Base-by-base conservation (phyloP, 2,797 vertebrate genomes). In the Rhadinocentrus ornatus region DNA sequence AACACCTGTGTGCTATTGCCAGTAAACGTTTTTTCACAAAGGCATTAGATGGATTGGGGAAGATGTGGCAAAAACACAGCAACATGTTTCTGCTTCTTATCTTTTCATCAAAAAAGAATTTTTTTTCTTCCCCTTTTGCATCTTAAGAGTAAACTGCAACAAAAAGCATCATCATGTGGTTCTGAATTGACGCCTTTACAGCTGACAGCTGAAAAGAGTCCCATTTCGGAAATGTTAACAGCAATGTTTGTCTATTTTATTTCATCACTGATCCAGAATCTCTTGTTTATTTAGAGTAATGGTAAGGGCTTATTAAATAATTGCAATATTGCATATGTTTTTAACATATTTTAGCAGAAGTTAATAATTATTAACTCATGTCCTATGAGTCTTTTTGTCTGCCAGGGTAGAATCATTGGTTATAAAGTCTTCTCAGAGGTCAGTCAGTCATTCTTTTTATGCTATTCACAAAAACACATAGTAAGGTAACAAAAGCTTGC, bases 401-500 rank as follows among this genome's bases (percentile, higher is more conserved):
- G 16, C 18, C 44, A 46, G 18, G 18, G 18, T n/a, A 46, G 8
- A 46, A 26, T 54, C 52, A 13, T 12, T 26, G 48, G 44, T 20
- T 24, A 29, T 16, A 18, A 54, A 27, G 52, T 29, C 52, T 29
- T 13, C 29, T 54, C 52, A 29, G 22, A 50, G 22, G 48, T 54
- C 52, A 16, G 52, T 27, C 26, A 29, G 15, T 54, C 15, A 12
- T 13, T 41, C 39, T 16, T 46, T 34, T 46, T n/a, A 18, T 16
- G 27, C 0, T 27, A 29, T 16, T 7, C 22, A 54, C 11, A 29
- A 7, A 2, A n/a, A 60, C 7, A 62, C 34, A 63, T n/a, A 67
- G 20, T 22, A 48, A 13, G 16, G 1, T 37, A 18, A 66, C 44
- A 4, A 70, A 63, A 62, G 53, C 15, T 85, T 87, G 84, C 85